Conservation (phyloP, 1,140 invertebrate genomes). For the Bombus affinis region DNA sequence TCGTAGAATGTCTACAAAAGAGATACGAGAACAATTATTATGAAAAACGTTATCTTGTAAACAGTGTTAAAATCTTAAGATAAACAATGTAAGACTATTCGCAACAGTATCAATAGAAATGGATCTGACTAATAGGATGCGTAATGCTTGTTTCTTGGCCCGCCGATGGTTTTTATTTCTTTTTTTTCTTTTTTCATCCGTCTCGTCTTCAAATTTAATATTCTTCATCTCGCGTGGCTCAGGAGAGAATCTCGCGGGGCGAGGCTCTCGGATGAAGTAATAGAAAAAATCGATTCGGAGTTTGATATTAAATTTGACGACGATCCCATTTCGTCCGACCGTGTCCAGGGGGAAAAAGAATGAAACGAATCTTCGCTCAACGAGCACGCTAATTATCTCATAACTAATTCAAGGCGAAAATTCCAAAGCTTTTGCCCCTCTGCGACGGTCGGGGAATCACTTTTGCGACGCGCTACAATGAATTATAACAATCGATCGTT, state of each 20-base stretch:
- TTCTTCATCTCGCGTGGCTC: background rate
- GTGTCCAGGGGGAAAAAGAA: background rate
- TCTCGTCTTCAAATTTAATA: slow-evolving; percentile 15
- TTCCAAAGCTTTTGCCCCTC: background rate
- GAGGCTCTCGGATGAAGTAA: background rate
- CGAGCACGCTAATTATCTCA: background rate
- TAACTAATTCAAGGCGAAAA: background rate
- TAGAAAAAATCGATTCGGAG: slow-evolving; percentile 5
- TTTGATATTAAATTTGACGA: slow-evolving; percentile 23
- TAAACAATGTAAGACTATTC: slow-evolving; percentile 46
- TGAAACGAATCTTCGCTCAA: background rate
- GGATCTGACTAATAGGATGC: slow-evolving; percentile 39
- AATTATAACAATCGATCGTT: slow-evolving; percentile 6
- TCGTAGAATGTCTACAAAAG: slow-evolving; percentile 28
- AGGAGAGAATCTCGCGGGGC: background rate
- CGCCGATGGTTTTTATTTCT: background rate
- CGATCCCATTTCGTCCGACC: background rate
- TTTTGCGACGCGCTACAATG: background rate
- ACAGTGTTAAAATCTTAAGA: slow-evolving; percentile 49
- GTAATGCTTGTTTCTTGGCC: slow-evolving; percentile 9
- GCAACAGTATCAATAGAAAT: slow-evolving; percentile 48
- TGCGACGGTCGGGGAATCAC: background rate
- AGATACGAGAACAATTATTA: slow-evolving; percentile 24
- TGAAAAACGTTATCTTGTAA: slow-evolving; percentile 42
- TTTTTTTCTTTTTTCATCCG: background rate